Percentiles rank a stretch among this genome's conserved stretches.
Conservation (phyloP, 2,888 invertebrate species). For the Gibbula magus region DNA sequence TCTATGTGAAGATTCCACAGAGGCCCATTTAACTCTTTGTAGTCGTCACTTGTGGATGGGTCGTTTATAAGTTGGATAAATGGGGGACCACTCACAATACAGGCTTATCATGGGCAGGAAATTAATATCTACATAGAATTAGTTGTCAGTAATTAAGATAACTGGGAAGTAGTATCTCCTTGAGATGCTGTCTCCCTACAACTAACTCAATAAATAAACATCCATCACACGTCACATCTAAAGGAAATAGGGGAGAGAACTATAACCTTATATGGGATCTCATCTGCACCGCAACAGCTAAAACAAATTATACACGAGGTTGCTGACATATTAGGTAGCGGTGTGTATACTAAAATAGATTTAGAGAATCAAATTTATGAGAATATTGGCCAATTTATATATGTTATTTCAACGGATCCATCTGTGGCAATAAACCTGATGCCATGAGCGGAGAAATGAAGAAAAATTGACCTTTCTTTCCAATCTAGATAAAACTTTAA, state of each 20-base stretch:
- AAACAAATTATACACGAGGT: neutral
- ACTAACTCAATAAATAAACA: constrained; percentile 1
- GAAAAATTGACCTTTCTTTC: constrained; percentile 6
- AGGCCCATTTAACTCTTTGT: too few relatives aligned
- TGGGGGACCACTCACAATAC: neutral
- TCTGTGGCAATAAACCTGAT: neutral
- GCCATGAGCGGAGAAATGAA: constrained; percentile 8
- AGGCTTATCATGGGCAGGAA: neutral
- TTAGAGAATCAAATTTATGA: constrained; percentile 6
- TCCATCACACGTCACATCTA: constrained; percentile 2
- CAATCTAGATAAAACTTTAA: constrained; percentile 22
- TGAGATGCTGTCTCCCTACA: neutral
- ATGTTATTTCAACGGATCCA: neutral
- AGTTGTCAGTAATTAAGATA: neutral
- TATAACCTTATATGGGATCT: neutral
- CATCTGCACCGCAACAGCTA: neutral
- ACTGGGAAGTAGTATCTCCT: neutral
- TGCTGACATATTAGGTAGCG: neutral
- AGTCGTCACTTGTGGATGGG: too few relatives aligned
- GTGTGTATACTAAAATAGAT: neutral
- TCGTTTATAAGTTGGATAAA: neutral
- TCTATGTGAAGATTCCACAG: too few relatives aligned
- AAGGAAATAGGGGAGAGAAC: neutral
- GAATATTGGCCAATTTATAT: neutral
- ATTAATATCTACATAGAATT: neutral